phyloP scores from a whole-genome alignment of 2,888 invertebrate genomes.

The Sarcophaga caerulescens region DNA sequence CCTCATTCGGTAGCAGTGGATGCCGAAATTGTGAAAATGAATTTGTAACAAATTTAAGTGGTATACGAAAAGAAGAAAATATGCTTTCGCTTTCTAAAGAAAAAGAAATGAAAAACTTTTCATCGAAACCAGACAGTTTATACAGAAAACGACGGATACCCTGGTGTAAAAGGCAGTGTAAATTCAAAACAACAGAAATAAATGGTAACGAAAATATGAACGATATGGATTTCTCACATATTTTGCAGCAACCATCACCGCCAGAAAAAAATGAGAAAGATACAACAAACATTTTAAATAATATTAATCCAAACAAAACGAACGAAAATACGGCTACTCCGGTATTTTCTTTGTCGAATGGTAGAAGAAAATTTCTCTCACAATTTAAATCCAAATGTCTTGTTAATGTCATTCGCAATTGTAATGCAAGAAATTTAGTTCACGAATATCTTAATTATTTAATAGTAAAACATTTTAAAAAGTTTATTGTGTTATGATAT shows the following conservation, averaged over 20 bases:
- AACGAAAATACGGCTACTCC: background rate
- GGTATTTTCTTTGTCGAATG: background rate
- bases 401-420: constrained; percentile 46
- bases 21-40: constrained; percentile 75
- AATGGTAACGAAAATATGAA: background rate
- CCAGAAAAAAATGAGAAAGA: background rate
- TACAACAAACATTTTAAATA: background rate
- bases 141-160: constrained; percentile 43
- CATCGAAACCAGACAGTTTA: constrained; percentile 12
- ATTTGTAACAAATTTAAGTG: constrained; percentile 5
- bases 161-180: constrained; percentile 22
- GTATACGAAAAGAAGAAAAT: background rate
- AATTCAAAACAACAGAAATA: background rate
- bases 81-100: background rate
- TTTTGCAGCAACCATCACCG: background rate
- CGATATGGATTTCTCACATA: background rate
- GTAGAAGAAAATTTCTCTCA: constrained; percentile 41
- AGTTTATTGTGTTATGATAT: constrained; percentile 67
- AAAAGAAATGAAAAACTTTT: background rate
- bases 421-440: constrained; percentile 66
- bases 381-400: constrained; percentile 43
- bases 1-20: constrained; percentile 72
- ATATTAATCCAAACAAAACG: background rate
- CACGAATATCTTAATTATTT: constrained; percentile 70
- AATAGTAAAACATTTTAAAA: constrained; percentile 70